phyloP scores from a whole-genome alignment of 2,797 vertebrate genomes.

The Siniperca obscura region DNA sequence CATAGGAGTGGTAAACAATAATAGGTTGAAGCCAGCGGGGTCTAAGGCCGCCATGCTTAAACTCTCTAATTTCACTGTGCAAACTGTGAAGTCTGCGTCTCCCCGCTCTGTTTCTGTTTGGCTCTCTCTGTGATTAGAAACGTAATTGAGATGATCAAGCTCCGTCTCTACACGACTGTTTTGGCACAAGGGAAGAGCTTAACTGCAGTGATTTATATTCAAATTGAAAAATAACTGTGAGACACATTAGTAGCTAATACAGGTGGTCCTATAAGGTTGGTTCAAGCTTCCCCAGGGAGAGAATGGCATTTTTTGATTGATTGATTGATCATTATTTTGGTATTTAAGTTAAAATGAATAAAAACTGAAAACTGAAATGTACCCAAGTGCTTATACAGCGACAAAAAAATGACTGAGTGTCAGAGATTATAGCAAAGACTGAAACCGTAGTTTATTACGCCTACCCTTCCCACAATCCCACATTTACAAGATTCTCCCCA shows the following conservation, averaged over 20 bases:
- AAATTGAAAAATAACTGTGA: conserved; percentile 35
- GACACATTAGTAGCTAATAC: conserved; percentile 22
- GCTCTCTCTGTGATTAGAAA: conserved; percentile 42
- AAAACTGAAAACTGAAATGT: not conserved
- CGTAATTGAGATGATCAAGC: conserved; percentile 57
- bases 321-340: not conserved
- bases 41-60: conserved; percentile 41
- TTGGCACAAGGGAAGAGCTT: conserved; percentile 24
- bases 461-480: not conserved
- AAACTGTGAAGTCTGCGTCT: conserved; percentile 40
- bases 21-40: conserved; percentile 60
- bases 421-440: not conserved
- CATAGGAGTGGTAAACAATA: conserved; percentile 82
- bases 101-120: conserved; percentile 32
- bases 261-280: conserved; percentile 1
- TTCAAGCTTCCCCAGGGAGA: not conserved
- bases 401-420: not conserved
- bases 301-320: not conserved
- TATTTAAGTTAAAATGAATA: not conserved
- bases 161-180: conserved; percentile 22
- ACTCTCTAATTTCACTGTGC: conserved; percentile 57
- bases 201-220: conserved; percentile 36
- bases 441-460: not conserved
- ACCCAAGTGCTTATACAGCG: not conserved
- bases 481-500: not conserved